These are phyloP conservation scores for Melipona bicolor DNA, from an alignment of 2,888 invertebrate species.

Conservation along the genomic window DNA sequence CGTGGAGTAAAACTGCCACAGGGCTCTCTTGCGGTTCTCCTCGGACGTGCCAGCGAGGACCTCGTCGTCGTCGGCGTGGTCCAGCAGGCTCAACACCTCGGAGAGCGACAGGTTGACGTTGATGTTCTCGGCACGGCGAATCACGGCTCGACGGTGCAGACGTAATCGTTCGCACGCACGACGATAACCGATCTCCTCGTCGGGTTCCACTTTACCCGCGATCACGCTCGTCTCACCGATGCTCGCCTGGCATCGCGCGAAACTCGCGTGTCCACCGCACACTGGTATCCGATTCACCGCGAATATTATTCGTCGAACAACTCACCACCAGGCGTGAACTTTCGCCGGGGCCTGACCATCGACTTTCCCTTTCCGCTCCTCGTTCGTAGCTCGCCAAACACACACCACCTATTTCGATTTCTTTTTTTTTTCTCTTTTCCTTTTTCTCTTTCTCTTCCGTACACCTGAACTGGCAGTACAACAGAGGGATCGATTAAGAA, in stretches of 20 bases:
- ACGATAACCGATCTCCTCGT: neutral
- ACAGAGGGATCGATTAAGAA: constrained; percentile 12
- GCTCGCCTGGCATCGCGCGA: constrained; percentile 2
- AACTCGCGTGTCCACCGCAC: neutral
- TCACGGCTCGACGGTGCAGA: neutral
- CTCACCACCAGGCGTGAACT: constrained; percentile 16
- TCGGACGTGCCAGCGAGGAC: constrained; percentile 74
- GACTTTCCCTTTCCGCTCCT: neutral
- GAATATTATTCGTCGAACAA: constrained; percentile 10
- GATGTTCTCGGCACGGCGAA: constrained; percentile 34
- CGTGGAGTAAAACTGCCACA: constrained; percentile 79
- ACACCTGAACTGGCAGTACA: neutral
- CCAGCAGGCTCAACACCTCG: constrained; percentile 76
- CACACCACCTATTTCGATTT: constrained; percentile 8
- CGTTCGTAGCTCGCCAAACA: neutral
- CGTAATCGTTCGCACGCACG: constrained; percentile 4
- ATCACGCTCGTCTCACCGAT: constrained; percentile 5
- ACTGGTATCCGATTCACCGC: constrained; percentile 43
- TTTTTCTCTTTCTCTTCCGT: neutral
- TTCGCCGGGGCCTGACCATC: neutral
- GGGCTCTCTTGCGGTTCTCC: constrained; percentile 74
- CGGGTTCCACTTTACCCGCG: constrained; percentile 17
- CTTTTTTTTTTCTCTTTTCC: neutral
- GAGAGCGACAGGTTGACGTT: constrained; percentile 75
- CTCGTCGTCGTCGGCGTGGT: constrained; percentile 77